Evolutionary conservation across 2,797 vertebrate species (phyloP), one percentile per base, ranked within the genome.

Genomic region (Etheostoma perlongum): DNA sequence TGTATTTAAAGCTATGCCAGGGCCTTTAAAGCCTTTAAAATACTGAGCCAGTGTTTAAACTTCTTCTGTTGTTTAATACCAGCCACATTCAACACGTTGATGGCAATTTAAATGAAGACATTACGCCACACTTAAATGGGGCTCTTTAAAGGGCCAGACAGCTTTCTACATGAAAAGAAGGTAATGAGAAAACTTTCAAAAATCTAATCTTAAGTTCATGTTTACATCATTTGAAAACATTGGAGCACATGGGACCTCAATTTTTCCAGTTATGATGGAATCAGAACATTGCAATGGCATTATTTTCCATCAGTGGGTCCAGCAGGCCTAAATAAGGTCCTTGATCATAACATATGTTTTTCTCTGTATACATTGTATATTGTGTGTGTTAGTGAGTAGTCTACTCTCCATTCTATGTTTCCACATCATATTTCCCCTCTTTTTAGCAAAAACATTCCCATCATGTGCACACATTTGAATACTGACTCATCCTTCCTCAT

Each of bases 161-260:
- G 49, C 14, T 8, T 60, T 48, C 6, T 36, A 69, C 36, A 63
- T 60, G 48, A 67, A 46, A 52, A 58, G n/a, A 70, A 52, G 27
- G 72, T 70, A 49, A 85, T 75, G 76, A 69, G 58, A 77, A 81
- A 85, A 67, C 67, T 78, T 83, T 67, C 4, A 25, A 9, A 67
- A 85, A 68, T 58, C 70, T 57, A 8, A 73, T 85, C 78, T 86
- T 65, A 86, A 86, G 82, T 88, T 82, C 58, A 74, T 13, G 71
- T 82, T 46, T 82, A 76, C 66, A 70, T 85, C 73, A 59, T 64
- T 80, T 86, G 72, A 71, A 79, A 88, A 88, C 78, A 88, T 0
- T 15, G 72, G 40, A 74, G 51, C 67, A 72, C 64, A 76, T 16
- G 66, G n/a, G 25, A 15, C 79, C 83, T 85, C 21, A 84, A 72